These are phyloP conservation scores for Myotis davidii DNA, from an alignment of 2,113 vertebrate genomes.

Conservation along the genomic window DNA sequence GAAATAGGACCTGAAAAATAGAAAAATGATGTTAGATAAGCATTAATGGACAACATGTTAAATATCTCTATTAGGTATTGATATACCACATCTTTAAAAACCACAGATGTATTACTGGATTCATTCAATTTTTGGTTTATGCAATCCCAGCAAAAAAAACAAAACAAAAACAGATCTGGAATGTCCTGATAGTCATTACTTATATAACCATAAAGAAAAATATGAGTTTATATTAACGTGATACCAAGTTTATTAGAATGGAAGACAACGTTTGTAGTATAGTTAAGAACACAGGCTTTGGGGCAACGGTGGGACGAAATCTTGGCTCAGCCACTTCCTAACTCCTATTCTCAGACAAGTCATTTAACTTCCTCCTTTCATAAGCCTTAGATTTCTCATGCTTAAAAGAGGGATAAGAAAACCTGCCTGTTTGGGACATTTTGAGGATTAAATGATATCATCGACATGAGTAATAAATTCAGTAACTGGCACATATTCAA, in stretches of 20 bases:
- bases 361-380: neutral
- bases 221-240: neutral
- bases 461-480: neutral
- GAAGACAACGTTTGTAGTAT: neutral
- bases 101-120: neutral
- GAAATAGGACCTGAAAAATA: neutral
- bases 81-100: neutral
- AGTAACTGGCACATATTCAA: neutral
- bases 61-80: neutral
- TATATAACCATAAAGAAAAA: neutral
- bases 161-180: neutral
- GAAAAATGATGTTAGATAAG: neutral
- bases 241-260: neutral
- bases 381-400: neutral
- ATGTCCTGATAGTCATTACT: neutral
- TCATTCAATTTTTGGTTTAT: neutral
- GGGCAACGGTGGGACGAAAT: neutral
- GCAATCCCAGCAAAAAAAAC: neutral
- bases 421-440: neutral
- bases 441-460: neutral
- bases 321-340: neutral
- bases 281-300: neutral
- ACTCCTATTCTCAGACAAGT: neutral
- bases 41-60: neutral
- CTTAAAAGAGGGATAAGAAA: neutral